Percentiles rank a stretch among this genome's conserved stretches.
Conservation (phyloP, 2,797 vertebrate species). For the Pteronotus mesoamericanus region DNA sequence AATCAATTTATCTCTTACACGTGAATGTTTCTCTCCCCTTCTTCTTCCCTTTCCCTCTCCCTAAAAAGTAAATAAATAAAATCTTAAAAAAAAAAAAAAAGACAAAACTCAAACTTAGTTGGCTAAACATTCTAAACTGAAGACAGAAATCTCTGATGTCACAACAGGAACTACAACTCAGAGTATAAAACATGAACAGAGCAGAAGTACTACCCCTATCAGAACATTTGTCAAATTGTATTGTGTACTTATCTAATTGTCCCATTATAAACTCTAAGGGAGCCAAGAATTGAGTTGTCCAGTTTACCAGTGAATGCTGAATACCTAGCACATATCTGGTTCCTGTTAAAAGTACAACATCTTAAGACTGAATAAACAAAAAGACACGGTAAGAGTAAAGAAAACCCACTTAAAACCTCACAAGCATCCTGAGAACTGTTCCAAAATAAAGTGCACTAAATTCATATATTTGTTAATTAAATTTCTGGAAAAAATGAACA, state of each 20-base stretch:
- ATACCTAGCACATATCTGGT: neutral
- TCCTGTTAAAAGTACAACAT: neutral
- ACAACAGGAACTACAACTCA: neutral
- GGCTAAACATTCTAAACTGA: neutral
- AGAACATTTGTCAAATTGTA: neutral
- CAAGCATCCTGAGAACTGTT: neutral
- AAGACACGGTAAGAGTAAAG: neutral
- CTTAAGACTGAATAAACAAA: neutral
- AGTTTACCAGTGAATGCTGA: neutral
- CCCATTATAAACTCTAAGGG: neutral
- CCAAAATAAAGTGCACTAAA: neutral
- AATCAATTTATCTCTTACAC: no score
- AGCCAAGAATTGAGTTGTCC: neutral
- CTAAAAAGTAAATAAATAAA: no score
- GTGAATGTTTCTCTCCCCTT: no score
- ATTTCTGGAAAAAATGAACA: neutral
- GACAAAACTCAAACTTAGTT: neutral
- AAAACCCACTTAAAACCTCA: neutral
- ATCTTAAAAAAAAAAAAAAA: neutral
- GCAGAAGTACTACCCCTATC: neutral
- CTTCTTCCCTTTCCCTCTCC: no score
- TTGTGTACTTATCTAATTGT: neutral
- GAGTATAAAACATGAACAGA: neutral
- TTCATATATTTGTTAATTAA: neutral
- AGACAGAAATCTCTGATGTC: slow-evolving; percentile 14